Base-by-base conservation (phyloP, 2,797 vertebrate species). In the Brachyalestes nurse region DNA sequence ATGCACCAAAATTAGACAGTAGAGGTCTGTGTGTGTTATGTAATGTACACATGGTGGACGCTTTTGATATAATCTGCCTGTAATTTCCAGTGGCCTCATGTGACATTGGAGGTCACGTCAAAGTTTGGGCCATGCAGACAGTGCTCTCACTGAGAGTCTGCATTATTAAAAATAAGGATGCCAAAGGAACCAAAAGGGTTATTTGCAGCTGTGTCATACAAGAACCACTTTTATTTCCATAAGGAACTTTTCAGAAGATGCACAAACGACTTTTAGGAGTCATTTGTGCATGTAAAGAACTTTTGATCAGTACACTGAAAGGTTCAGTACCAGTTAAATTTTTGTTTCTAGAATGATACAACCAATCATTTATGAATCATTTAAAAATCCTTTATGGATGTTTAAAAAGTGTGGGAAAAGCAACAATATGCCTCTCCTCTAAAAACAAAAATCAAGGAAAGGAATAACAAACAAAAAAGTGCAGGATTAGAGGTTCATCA, bases 21-120 rank as follows among this genome's bases (percentile, higher is more conserved):
- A 65, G 62, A 38, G 17, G 34, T n/a, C 62, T 40, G 21, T 19
- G 34, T 65, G 17, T 40, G 7, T 65, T 40, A 65, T n/a, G 2
- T 65, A 65, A 65, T 38, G 34, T 28, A 64, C 61, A 64, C 61
- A 64, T 64, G 61, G 28, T 9, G 4, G 45, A 40, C 45, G 65
- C 38, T 45, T 8, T 21, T 42, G 38, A 45, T 67, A 2, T 21
- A 12, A 51, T 51, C 67, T 17, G 47, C 8, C 23, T 51, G n/a
- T 51, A 53, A 25, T 28, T 70, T 51, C n/a, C 16, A 8, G 12
- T 28, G 45, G 21, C 49, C 67, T 71, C 5, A 34, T 51, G 7
- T 71, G 38, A 67, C 47, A 25, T 71, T 13, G 49, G 1, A 67
- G 1, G 23, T 69, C 34, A 34, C 4, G 34, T 34, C 34, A 34